These are phyloP conservation scores for Tineola bisselliella DNA, from an alignment of 2,888 invertebrate genomes.

Conservation along the genomic window DNA sequence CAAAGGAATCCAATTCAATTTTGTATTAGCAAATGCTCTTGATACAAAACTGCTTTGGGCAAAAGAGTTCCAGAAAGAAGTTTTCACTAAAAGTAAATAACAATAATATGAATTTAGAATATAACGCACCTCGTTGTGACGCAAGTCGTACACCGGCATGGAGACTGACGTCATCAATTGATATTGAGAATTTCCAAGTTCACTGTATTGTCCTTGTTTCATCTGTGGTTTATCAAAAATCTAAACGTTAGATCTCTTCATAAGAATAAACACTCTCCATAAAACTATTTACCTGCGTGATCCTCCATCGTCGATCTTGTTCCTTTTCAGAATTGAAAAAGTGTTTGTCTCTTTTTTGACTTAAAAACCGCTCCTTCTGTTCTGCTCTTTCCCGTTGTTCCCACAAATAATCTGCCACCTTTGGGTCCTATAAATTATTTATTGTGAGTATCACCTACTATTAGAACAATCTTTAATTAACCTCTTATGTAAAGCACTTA, in stretches of 20 bases:
- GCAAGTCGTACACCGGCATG: conserved; percentile 91
- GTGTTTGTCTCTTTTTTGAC: conserved; percentile 69
- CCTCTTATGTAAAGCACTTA: conserved; percentile 39
- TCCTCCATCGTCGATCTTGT: conserved; percentile 69
- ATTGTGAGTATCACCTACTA: background rate
- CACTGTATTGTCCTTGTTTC: conserved; percentile 71
- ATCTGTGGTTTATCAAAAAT: conserved; percentile 39
- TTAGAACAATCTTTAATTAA: background rate
- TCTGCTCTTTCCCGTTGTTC: conserved; percentile 82
- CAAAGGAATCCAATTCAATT: background rate
- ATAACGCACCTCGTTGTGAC: conserved; percentile 81
- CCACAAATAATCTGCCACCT: conserved; percentile 92
- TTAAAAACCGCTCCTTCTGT: conserved; percentile 79
- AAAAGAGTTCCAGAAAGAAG: background rate
- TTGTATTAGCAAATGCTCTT: background rate
- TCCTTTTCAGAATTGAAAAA: conserved; percentile 72
- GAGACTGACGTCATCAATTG: conserved; percentile 93
- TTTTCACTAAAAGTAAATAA: background rate
- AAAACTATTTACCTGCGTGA: conserved; percentile 40
- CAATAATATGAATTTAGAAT: background rate
- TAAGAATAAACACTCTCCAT: background rate
- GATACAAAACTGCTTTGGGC: background rate
- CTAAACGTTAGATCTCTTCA: background rate
- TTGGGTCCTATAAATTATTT: conserved; percentile 73
- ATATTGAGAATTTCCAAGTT: conserved; percentile 71